These are phyloP conservation scores for Psittacula derbiana DNA, from an alignment of 2,797 vertebrate genomes.

Conservation along the genomic window DNA sequence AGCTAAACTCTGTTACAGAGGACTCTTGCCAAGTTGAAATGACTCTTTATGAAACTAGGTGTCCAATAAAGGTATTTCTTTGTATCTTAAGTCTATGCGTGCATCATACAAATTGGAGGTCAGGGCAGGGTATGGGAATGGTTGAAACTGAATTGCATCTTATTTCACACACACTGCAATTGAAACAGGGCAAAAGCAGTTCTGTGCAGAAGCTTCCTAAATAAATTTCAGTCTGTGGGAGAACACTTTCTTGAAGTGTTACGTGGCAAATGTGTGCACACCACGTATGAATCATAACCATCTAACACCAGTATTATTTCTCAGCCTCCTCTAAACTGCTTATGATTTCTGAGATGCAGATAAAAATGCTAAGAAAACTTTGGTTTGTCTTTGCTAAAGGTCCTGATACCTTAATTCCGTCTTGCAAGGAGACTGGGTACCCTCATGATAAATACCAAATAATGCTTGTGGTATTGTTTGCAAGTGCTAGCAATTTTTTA, in stretches of 20 bases:
- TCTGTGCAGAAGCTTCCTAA: background rate
- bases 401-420: background rate
- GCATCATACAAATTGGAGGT: rapidly evolving
- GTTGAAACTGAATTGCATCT: background rate
- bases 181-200: background rate
- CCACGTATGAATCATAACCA: background rate
- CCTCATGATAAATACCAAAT: background rate
- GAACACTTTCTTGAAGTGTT: background rate
- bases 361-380: background rate
- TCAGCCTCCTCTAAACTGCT: background rate
- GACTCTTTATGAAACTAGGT: background rate
- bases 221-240: background rate
- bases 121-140: background rate
- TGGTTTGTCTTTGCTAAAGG: background rate
- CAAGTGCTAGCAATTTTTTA: background rate
- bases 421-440: background rate
- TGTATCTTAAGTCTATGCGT: background rate
- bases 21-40: background rate
- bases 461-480: background rate
- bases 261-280: rapidly evolving
- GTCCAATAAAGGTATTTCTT: background rate
- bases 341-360: background rate
- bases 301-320: background rate
- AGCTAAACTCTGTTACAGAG: background rate
- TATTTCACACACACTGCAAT: rapidly evolving